Percentiles rank a stretch among this genome's conserved stretches.
Conservation (phyloP, 2,113 vertebrate genomes). For the Megaleporinus macrocephalus region DNA sequence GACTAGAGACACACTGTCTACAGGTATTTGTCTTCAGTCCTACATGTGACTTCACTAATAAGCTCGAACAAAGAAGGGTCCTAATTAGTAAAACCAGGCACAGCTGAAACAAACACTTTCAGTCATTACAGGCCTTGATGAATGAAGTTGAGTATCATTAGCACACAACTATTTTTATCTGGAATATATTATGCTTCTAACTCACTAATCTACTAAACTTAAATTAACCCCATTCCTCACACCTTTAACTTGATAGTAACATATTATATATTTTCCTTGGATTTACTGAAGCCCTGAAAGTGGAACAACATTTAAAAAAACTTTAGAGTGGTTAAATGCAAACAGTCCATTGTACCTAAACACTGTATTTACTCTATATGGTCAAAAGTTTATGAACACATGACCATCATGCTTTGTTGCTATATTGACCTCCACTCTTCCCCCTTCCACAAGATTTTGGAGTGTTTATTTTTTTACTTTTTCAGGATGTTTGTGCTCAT, state of each 20-base stretch:
- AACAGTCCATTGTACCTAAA: no score
- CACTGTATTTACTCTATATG: no score
- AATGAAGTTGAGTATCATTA: neutral
- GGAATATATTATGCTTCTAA: neutral
- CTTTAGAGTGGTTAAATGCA: no score
- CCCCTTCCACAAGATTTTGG: no score
- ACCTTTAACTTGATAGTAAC: neutral
- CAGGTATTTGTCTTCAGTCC: neutral
- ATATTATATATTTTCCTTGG: neutral
- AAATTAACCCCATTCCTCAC: neutral
- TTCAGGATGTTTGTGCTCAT: no score
- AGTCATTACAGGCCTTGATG: neutral
- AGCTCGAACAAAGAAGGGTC: neutral
- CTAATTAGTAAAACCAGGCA: conserved; percentile 9
- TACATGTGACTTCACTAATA: conserved; percentile 3
- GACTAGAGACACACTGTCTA: neutral
- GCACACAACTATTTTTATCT: neutral
- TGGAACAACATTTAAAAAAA: no score
- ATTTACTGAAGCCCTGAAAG: no score
- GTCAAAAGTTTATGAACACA: no score
- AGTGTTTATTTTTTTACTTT: no score
- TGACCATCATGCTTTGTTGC: no score
- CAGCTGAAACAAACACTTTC: neutral
- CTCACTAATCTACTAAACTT: neutral
- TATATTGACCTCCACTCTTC: no score